These are phyloP conservation scores for Burhinus bistriatus DNA, from an alignment of 2,113 vertebrate species.

Conservation along the genomic window DNA sequence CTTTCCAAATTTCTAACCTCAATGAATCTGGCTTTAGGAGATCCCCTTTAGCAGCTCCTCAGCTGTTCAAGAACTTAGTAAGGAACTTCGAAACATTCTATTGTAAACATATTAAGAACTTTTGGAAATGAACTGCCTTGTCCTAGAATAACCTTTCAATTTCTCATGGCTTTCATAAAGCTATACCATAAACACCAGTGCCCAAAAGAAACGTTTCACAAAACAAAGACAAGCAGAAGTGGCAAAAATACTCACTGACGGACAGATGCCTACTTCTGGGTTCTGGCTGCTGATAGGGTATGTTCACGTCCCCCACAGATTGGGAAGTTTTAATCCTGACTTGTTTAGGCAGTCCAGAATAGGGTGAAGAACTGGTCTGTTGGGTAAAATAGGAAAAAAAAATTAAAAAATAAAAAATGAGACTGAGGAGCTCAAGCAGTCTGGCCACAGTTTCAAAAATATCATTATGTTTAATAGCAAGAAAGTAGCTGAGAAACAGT, in stretches of 20 bases:
- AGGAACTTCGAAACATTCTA: slow-evolving; percentile 8
- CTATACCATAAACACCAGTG: background rate
- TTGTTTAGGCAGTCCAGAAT: slow-evolving; percentile 84
- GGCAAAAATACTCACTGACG: slow-evolving; percentile 82
- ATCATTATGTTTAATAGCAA: background rate
- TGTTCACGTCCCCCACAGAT: slow-evolving; percentile 88
- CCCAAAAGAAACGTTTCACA: background rate
- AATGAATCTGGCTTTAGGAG: slow-evolving; percentile 41
- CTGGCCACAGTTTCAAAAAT: background rate
- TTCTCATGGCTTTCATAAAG: background rate
- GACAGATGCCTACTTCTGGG: slow-evolving; percentile 92
- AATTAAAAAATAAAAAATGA: background rate
- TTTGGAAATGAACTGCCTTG: slow-evolving; percentile 7
- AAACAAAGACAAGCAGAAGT: background rate
- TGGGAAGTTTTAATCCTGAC: slow-evolving; percentile 96
- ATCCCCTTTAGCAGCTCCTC: slow-evolving; percentile 37
- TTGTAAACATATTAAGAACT: slow-evolving; percentile 5
- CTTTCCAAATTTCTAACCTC: slow-evolving; percentile 54
- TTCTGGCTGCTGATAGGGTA: slow-evolving; percentile 84
- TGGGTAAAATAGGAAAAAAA: slow-evolving; percentile 39
- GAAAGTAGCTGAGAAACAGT: background rate
- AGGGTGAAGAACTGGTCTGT: slow-evolving; percentile 80
- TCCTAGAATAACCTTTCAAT: slow-evolving; percentile 24
- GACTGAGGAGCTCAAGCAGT: background rate
- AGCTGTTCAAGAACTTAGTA: slow-evolving; percentile 10